Conservation (phyloP, 2,797 vertebrate genomes). For the Allobates femoralis region DNA sequence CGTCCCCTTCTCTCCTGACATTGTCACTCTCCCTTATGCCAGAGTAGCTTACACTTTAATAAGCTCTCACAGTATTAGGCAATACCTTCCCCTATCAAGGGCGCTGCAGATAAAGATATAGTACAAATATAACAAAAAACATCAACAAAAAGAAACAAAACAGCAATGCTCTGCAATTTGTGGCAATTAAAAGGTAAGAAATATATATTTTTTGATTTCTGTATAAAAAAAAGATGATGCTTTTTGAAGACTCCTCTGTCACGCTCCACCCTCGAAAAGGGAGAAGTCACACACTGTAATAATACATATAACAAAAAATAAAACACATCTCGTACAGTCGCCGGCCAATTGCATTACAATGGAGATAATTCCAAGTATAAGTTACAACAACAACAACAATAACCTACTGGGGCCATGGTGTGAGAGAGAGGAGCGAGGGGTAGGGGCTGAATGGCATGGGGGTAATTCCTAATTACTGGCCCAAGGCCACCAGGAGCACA, state of each 20-base stretch:
- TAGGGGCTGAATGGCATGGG: not conserved
- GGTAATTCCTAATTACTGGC: conserved; percentile 45
- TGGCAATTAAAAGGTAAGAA: conserved; percentile 43
- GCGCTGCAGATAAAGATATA: conserved; percentile 48
- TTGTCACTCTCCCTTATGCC: conserved; percentile 18
- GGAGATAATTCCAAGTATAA: conserved; percentile 58
- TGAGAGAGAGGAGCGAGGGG: conserved; percentile 40
- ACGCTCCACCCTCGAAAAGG: conserved; percentile 32
- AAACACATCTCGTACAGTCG: conserved; percentile 56
- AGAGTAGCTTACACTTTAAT: not conserved
- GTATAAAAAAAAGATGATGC: conserved; percentile 52
- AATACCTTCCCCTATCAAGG: conserved; percentile 40
- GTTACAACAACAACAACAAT: conserved; percentile 61
- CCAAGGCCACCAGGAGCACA: conserved; percentile 41
- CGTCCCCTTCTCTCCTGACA: conserved; percentile 52
- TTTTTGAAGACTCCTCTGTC: conserved; percentile 44
- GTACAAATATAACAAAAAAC: conserved; percentile 5
- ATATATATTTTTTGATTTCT: conserved; percentile 17
- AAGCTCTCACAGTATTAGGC: conserved; percentile 24
- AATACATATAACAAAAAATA: conserved; percentile 59
- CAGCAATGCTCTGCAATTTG: conserved; percentile 46
- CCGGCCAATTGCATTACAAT: conserved; percentile 53
- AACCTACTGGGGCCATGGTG: conserved; percentile 57
- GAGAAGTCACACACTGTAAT: conserved; percentile 61
- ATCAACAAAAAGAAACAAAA: not conserved